phyloP scores from a whole-genome alignment of 1,140 invertebrate genomes.

The Heterodera schachtii region DNA sequence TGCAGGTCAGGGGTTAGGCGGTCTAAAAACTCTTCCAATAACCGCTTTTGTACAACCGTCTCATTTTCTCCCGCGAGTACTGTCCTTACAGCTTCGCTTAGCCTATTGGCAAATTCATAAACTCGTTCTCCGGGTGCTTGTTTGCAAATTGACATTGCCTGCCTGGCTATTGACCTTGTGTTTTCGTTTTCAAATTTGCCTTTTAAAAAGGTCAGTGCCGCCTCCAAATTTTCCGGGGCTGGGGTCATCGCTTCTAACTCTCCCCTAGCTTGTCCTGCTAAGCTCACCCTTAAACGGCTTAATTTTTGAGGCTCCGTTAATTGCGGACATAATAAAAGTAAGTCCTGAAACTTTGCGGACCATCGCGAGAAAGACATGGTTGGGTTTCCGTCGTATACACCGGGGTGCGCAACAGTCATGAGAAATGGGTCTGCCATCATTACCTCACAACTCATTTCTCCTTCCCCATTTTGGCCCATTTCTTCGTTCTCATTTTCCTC shows the following conservation, averaged over 20 bases:
- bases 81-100: background rate
- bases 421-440: background rate
- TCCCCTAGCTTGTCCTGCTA: constrained; percentile 3
- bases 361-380: background rate
- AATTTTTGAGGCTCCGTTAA: constrained; percentile 8
- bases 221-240: background rate
- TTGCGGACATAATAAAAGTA: background rate
- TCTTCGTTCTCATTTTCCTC: background rate
- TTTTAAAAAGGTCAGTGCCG: background rate
- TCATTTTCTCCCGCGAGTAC: background rate
- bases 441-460: background rate
- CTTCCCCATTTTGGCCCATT: background rate
- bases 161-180: background rate
- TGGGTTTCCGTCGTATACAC: background rate
- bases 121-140: background rate
- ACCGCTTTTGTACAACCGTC: background rate
- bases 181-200: constrained; percentile 15
- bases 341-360: background rate
- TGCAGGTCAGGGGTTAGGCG: constrained; percentile 2
- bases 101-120: background rate
- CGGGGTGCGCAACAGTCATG: background rate
- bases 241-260: background rate
- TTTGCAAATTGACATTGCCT: constrained; percentile 1
- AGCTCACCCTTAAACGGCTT: background rate
- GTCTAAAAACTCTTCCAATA: constrained; percentile 17